phyloP scores from a whole-genome alignment of 2,113 vertebrate genomes.

The Thermophis baileyi region DNA sequence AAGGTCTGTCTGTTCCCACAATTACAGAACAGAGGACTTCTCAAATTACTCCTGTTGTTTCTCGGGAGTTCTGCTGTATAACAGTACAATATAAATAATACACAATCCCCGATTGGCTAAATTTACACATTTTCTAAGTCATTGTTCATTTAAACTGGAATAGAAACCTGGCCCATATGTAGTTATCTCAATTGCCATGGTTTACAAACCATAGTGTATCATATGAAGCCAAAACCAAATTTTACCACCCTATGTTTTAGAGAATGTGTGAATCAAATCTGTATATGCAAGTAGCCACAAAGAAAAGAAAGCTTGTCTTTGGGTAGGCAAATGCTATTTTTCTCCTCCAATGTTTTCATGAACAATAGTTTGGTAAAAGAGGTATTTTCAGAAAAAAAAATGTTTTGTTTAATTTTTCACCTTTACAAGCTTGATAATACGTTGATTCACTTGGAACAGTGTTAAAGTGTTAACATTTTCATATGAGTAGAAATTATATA shows the following conservation, averaged over 20 bases:
- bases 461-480: background rate
- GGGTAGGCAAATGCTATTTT: background rate
- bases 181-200: background rate
- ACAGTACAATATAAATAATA: background rate
- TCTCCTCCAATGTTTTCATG: background rate
- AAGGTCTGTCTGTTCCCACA: background rate
- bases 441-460: background rate
- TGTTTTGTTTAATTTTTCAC: background rate
- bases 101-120: background rate
- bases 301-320: background rate
- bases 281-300: background rate
- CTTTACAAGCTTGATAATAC: background rate
- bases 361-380: background rate
- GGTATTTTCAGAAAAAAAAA: background rate
- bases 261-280: background rate
- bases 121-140: background rate
- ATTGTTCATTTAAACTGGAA: background rate
- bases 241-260: background rate
- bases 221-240: background rate
- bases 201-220: background rate
- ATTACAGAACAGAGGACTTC: background rate
- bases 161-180: background rate
- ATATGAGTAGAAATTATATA: background rate
- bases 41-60: background rate
- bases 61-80: background rate